Evolutionary conservation across 2,113 vertebrate species (phyloP), one percentile per base, ranked within the genome.

Genomic region (Anguilla rostrata): DNA sequence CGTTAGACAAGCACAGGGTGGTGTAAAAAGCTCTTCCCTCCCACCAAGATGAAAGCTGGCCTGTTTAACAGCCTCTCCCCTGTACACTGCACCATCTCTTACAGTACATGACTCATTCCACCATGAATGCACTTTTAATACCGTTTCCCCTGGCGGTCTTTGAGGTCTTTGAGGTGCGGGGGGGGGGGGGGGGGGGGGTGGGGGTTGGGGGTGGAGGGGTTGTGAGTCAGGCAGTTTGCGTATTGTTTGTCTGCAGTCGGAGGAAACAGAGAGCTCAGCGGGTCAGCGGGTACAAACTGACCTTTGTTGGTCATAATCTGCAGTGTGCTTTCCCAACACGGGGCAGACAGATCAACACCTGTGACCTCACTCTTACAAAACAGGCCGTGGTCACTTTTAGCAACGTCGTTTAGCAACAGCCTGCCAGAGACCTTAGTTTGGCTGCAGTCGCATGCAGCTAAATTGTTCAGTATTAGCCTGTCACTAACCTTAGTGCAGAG

Each of bases 11-110:
- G 26, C 78, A 18, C 75, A 39, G 29, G 14, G 53, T 43, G 26
- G 46, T n/a, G 15, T 14, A 40, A 22, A 16, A 16, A 86, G 89
- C 89, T 87, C 88, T 82, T 90, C 90, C 94, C 94, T 93, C 94
- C 93, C 92, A 93, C 89, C 82, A 85, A 93, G 94, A 94, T 94
- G 88, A 93, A 95, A 95, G 93, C 84, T 89, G 88, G 86, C 87
- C 85, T 87, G 87, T 91, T 91, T 89, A 92, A 89, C 79, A 66
- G 34, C 60, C 71, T 60, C 81, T 39, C 49, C 82, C 53, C 16
- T 56, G 34, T 56, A 83, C 46, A 56, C 46, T 39, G 43, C 71
- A 34, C 39, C 39, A 22, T 40, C 15, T 26, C 40, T 22, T 84
- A 8, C 53, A 78, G 2, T 5, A 57, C 41, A 46, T 57, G 34